Percentiles rank a stretch among this genome's conserved stretches.
These are phyloP conservation scores for Bergia sp. DNA, from an alignment of 92 coral and sea anemone species.

Conservation along the genomic window DNA sequence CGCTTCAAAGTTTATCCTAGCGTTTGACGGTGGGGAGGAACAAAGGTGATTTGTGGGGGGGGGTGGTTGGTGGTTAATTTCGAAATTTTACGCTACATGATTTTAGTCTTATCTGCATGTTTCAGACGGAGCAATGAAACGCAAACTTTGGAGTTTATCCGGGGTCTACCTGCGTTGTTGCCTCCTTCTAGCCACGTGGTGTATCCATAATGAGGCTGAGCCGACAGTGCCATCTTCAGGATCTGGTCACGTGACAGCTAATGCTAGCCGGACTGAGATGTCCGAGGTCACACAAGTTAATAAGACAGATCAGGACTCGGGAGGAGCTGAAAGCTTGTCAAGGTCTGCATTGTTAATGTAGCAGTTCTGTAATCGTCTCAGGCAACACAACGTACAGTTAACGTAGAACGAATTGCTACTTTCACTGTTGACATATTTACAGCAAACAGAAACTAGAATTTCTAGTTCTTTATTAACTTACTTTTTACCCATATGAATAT, in stretches of 20 bases:
- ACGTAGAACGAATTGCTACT: no score
- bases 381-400: no score
- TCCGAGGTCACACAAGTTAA: background rate
- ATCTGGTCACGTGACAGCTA: background rate
- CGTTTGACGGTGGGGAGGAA: no score
- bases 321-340: background rate
- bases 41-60: background rate
- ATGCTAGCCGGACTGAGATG: slow-evolving; percentile 7
- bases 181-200: background rate
- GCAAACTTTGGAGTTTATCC: background rate
- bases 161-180: background rate
- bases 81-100: background rate
- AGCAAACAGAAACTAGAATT: no score
- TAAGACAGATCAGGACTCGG: background rate
- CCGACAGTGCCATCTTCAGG: slow-evolving; percentile 7
- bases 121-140: slow-evolving; percentile 23
- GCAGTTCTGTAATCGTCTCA: no score
- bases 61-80: background rate
- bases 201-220: background rate
- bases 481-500: background rate
- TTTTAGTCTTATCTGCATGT: background rate
- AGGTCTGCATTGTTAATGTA: background rate
- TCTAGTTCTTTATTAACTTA: background rate
- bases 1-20: no score
- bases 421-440: no score